These are phyloP conservation scores for Heliothis subflexa DNA, from an alignment of 1,140 invertebrate genomes.

Conservation along the genomic window DNA sequence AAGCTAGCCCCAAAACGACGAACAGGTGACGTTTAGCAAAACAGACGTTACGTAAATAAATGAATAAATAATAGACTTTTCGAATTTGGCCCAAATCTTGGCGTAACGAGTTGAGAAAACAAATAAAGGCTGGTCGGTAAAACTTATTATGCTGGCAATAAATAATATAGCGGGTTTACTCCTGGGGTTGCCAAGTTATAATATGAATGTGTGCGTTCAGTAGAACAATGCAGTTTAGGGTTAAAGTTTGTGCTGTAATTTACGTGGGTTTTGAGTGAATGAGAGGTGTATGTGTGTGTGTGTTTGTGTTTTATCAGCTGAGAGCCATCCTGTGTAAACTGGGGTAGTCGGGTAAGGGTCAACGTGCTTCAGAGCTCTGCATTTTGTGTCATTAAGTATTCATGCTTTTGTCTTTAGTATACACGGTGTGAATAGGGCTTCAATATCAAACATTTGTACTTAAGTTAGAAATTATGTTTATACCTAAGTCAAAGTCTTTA, in stretches of 20 bases:
- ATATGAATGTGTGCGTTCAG: slow-evolving; percentile 63
- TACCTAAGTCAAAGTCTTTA: too few species aligned
- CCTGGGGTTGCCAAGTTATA: slow-evolving; percentile 71
- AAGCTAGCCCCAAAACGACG: neutral
- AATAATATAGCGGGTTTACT: slow-evolving; percentile 79
- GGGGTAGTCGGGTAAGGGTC: neutral
- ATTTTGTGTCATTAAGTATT: neutral
- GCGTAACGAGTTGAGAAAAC: slow-evolving; percentile 80
- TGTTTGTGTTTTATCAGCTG: neutral
- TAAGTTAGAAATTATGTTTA: too few species aligned
- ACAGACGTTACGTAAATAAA: slow-evolving; percentile 53
- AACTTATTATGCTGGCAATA: slow-evolving; percentile 77
- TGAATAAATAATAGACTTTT: slow-evolving; percentile 82
- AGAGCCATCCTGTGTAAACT: neutral
- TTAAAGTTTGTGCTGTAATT: slow-evolving; percentile 29
- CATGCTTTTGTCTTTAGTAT: too few species aligned
- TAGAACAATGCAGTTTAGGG: slow-evolving; percentile 17
- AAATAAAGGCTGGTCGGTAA: slow-evolving; percentile 71
- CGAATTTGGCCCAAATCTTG: slow-evolving; percentile 78
- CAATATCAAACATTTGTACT: too few species aligned
- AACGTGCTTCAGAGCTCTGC: neutral
- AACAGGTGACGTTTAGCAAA: slow-evolving; percentile 42
- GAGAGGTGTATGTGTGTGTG: neutral
- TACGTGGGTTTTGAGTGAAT: neutral
- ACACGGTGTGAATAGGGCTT: too few species aligned